These are phyloP conservation scores for Galemys pyrenaicus DNA, from an alignment of 2,113 vertebrate species.

Conservation along the genomic window DNA sequence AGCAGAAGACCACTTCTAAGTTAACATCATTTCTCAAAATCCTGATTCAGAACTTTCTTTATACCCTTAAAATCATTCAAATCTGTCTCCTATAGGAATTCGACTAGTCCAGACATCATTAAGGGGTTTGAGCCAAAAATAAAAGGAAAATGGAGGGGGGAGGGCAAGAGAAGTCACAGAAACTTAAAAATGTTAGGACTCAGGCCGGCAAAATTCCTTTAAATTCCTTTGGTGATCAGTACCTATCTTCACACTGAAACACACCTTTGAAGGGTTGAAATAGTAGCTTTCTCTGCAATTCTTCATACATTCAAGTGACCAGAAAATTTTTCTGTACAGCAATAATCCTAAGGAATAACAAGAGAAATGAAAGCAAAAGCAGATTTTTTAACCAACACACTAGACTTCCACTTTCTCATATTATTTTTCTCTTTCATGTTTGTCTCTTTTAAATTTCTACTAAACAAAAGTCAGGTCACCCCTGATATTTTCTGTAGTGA, in stretches of 20 bases:
- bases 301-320: slow-evolving; percentile 20
- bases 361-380: slow-evolving; percentile 61
- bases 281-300: slow-evolving; percentile 43
- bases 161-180: neutral
- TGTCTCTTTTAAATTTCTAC: slow-evolving; percentile 38
- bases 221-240: slow-evolving; percentile 62
- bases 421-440: neutral
- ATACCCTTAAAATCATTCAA: neutral
- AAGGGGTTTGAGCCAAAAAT: slow-evolving; percentile 27
- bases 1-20: neutral
- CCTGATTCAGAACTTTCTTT: neutral
- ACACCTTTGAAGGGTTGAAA: slow-evolving; percentile 40
- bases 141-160: neutral
- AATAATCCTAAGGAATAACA: slow-evolving; percentile 28
- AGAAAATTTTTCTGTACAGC: slow-evolving; percentile 9
- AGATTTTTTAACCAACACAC: slow-evolving; percentile 2
- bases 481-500: neutral
- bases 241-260: slow-evolving; percentile 36
- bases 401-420: neutral
- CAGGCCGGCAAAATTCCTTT: slow-evolving; percentile 66
- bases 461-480: neutral
- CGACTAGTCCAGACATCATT: slow-evolving; percentile 19
- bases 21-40: slow-evolving; percentile 14
- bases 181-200: slow-evolving; percentile 35
- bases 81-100: slow-evolving; percentile 29